Conservation (phyloP, 2,888 invertebrate genomes). For the Nezara viridula region DNA sequence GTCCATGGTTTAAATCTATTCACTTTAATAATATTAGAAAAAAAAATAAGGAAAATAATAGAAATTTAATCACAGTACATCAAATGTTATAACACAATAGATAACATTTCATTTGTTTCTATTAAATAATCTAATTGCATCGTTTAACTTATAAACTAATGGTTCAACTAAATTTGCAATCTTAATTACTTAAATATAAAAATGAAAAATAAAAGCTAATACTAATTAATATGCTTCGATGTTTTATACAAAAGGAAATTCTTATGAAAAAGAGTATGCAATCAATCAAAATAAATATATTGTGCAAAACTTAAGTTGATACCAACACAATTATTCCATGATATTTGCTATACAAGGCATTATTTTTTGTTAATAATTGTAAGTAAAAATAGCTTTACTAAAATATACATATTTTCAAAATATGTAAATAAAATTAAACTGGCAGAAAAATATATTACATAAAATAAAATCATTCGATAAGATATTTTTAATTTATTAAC, state of each 20-base stretch:
- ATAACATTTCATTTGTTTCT: not conserved
- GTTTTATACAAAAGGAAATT: not conserved
- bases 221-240: not conserved
- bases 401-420: constrained; percentile 12
- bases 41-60: not conserved
- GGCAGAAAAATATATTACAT: not conserved
- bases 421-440: constrained; percentile 20
- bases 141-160: not conserved
- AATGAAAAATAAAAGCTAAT: constrained; percentile 20
- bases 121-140: not conserved
- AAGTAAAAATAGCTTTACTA: constrained; percentile 16
- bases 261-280: not conserved
- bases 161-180: not conserved
- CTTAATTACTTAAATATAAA: constrained; percentile 25
- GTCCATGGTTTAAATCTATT: not conserved
- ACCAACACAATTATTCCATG: not conserved
- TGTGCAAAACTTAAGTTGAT: not conserved
- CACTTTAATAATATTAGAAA: not conserved
- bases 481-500: constrained; percentile 8
- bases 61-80: constrained; percentile 22
- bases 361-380: not conserved
- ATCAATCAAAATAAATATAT: not conserved
- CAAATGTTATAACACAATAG: not conserved
- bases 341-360: not conserved
- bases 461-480: not conserved